phyloP scores from a whole-genome alignment of 2,888 invertebrate species.

The Anorthoa munda region DNA sequence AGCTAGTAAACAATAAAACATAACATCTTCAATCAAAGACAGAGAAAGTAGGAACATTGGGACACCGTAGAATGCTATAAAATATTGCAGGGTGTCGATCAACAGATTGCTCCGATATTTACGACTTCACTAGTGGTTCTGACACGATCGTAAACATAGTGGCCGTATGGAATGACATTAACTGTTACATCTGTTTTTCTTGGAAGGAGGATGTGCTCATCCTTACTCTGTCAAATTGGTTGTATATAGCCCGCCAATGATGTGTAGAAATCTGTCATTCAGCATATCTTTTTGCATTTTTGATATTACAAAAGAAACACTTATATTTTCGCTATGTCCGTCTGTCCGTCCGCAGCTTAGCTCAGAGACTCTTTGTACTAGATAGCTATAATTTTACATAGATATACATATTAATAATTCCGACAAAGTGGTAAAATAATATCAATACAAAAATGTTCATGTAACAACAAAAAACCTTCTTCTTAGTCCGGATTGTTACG shows the following conservation, averaged over 20 bases:
- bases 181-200: conserved; percentile 23
- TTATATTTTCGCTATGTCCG: too few species aligned
- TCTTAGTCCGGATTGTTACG: too few species aligned
- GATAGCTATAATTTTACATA: too few species aligned
- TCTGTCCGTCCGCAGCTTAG: too few species aligned
- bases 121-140: conserved; percentile 28
- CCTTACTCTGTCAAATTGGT: not conserved
- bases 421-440: too few species aligned
- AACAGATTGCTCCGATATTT: conserved; percentile 34
- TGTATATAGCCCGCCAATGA: not conserved
- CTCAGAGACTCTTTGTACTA: too few species aligned
- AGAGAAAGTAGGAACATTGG: conserved; percentile 13
- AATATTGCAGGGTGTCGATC: not conserved
- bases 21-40: conserved; percentile 49
- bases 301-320: too few species aligned
- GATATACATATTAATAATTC: too few species aligned
- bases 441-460: too few species aligned
- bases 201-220: not conserved
- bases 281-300: too few species aligned
- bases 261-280: too few species aligned
- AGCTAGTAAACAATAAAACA: conserved; percentile 27
- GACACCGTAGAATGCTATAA: conserved; percentile 19
- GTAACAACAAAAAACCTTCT: too few species aligned
- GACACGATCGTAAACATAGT: conserved; percentile 27
- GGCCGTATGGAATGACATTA: not conserved